These are phyloP conservation scores for Melanotaenia boesemani DNA, from an alignment of 2,797 vertebrate genomes.

Conservation along the genomic window DNA sequence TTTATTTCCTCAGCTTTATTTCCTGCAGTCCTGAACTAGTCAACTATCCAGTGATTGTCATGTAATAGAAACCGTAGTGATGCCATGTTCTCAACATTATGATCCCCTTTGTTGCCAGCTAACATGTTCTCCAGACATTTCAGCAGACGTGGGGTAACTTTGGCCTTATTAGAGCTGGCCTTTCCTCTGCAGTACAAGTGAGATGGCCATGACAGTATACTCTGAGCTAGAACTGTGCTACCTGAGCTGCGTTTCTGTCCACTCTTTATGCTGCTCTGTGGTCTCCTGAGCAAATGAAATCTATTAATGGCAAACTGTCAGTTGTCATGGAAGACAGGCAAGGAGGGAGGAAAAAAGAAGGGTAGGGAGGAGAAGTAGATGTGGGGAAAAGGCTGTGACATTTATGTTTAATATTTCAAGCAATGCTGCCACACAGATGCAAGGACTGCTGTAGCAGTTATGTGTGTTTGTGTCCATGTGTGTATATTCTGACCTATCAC, in stretches of 20 bases:
- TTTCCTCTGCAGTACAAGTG: constrained; percentile 24
- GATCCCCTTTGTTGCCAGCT: constrained; percentile 19
- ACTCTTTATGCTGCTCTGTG: constrained; percentile 55
- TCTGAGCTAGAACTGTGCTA: constrained; percentile 39
- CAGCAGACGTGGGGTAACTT: constrained; percentile 33
- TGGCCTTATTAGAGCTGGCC: constrained; percentile 58
- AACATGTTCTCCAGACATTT: constrained; percentile 44
- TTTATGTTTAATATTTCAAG: constrained; percentile 67
- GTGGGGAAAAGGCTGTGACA: constrained; percentile 44
- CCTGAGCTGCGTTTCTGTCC: constrained; percentile 46
- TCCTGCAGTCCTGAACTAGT: not conserved
- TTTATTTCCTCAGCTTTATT: not conserved
- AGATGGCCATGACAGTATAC: constrained; percentile 40
- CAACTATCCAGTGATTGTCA: not conserved
- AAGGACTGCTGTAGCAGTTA: constrained; percentile 27
- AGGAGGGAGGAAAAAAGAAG: constrained; percentile 13
- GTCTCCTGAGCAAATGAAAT: constrained; percentile 63
- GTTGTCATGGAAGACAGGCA: constrained; percentile 32
- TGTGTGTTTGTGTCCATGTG: constrained; percentile 24
- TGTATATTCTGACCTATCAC: constrained; percentile 34
- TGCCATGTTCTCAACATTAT: constrained; percentile 2
- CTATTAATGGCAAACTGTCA: constrained; percentile 72
- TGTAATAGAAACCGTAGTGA: constrained; percentile 23
- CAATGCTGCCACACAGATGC: constrained; percentile 27
- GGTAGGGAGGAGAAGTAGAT: constrained; percentile 32